phyloP scores from a whole-genome alignment of 2,113 vertebrate genomes.

The Noctilio leporinus region DNA sequence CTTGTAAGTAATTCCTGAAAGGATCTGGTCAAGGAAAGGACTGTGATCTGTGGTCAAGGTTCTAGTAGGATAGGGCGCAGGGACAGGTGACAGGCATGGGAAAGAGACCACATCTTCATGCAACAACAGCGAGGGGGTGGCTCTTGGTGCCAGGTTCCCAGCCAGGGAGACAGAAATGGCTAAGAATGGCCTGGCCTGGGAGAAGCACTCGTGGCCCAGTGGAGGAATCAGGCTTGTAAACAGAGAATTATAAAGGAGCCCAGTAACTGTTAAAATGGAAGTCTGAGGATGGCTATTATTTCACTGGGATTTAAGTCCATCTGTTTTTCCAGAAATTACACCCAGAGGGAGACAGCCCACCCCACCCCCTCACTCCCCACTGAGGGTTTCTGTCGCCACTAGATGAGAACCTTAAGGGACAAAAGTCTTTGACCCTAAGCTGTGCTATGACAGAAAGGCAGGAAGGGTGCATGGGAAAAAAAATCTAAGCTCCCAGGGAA shows the following conservation, averaged over 20 bases:
- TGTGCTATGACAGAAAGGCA: constrained; percentile 5
- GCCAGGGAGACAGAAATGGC: not conserved
- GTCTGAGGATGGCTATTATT: not conserved
- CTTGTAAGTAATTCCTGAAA: constrained; percentile 63
- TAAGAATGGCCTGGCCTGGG: not conserved
- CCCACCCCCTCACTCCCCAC: not conserved
- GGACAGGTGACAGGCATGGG: not conserved
- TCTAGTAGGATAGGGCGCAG: not conserved
- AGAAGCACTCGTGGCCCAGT: not conserved
- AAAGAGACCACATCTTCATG: not conserved
- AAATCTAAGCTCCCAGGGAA: constrained; percentile 23
- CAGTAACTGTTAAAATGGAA: not conserved
- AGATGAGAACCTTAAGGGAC: not conserved
- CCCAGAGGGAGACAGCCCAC: not conserved
- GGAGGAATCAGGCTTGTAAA: constrained; percentile 22
- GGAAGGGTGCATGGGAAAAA: constrained; percentile 38
- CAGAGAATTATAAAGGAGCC: not conserved
- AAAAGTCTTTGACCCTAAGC: constrained; percentile 46
- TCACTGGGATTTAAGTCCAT: not conserved
- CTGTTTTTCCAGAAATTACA: constrained; percentile 55
- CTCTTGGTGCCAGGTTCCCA: not conserved
- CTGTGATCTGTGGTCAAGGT: constrained; percentile 48
- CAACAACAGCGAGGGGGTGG: not conserved
- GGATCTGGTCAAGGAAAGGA: constrained; percentile 15
- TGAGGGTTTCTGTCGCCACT: constrained; percentile 37